Evolutionary conservation across 2,113 vertebrate genomes (phyloP), one percentile per base, ranked within the genome.

Genomic region (Sinocyclocheilus anshuiensis): DNA sequence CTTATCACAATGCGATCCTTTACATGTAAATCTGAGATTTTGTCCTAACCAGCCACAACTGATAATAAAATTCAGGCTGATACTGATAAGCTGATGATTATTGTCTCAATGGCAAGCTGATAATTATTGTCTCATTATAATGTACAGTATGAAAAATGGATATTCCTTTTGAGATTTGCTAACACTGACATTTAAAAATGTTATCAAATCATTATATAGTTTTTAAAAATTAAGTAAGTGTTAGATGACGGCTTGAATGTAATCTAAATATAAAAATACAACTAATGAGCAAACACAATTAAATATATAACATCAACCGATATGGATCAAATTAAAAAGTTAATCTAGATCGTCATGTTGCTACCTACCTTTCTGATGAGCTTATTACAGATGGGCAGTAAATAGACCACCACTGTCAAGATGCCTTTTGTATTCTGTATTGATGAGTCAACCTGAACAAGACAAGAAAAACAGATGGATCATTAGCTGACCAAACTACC

Each of bases 371-470:
- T 98, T 90, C 93, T 95, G 89, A 95, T 88, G 88, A 98, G 92
- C 89, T 94, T 98, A 92, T 93, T 96, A 91, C 96, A 97, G 81
- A 97, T 89, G 0, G 97, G 96, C 76, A 99, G 96, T 77, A 99
- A 92, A 0, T 95, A 96, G 26, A 95, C 90, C 63, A 98, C 90
- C 1, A 97, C 90, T 57, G 94, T 93, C 96, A 99, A 92, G 86
- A 97, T 88, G 0, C 92, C 93, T 91, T 95, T 97, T 82, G 96
- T 95, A 90, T 96, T 96, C 87, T 96, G 96, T 91, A 99, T 97
- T 87, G 95, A 97, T 0, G 95, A 95, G 74, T 99, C 98, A 91
- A 98, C 97, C 98, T 99, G 76, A 59, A 86, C 8, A 20, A 81
- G 16, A 77, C 33, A 77, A 86, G 55, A 77, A 61, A 84, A 57